Evolutionary conservation across 2,888 invertebrate genomes (phyloP).

Genomic region (Ariolimax columbianus): DNA sequence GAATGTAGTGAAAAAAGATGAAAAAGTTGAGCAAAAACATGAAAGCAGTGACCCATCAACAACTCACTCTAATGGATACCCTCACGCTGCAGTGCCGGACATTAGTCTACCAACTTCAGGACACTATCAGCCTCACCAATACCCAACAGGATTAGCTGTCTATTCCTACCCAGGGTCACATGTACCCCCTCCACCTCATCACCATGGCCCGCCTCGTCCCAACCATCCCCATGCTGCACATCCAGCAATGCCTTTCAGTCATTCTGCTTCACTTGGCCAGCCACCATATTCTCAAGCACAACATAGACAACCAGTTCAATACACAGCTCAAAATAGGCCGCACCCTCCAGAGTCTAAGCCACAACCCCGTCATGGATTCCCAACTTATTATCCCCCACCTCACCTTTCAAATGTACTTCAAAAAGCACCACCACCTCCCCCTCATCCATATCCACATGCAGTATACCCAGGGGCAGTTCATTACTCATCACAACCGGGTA

Average conservation of each 20-base stretch:
- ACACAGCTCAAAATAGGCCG: neutral
- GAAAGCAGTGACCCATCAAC: neutral
- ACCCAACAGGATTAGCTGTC: conserved; percentile 18
- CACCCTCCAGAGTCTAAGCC: neutral
- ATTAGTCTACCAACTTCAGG: conserved; percentile 1
- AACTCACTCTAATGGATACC: conserved; percentile 15
- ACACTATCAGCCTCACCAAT: neutral
- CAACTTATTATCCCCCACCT: conserved; percentile 17
- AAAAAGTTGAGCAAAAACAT: conserved; percentile 27
- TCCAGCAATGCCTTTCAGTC: conserved; percentile 16
- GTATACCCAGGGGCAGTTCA: conserved; percentile 3
- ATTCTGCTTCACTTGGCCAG: conserved; percentile 6
- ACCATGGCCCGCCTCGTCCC: neutral
- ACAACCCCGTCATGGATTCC: conserved; percentile 15
- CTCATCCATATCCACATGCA: conserved; percentile 19
- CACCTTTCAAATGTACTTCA: neutral
- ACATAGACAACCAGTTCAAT: neutral
- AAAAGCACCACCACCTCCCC: conserved; percentile 18
- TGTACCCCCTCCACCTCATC: neutral
- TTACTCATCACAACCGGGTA: neutral
- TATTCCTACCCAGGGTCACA: conserved; percentile 29
- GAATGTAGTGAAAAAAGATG: conserved; percentile 45
- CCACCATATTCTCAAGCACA: neutral
- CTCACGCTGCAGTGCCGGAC: neutral
- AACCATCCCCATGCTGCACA: conserved; percentile 10